Conservation (phyloP, 2,797 vertebrate genomes). For the Takifugu rubripes region DNA sequence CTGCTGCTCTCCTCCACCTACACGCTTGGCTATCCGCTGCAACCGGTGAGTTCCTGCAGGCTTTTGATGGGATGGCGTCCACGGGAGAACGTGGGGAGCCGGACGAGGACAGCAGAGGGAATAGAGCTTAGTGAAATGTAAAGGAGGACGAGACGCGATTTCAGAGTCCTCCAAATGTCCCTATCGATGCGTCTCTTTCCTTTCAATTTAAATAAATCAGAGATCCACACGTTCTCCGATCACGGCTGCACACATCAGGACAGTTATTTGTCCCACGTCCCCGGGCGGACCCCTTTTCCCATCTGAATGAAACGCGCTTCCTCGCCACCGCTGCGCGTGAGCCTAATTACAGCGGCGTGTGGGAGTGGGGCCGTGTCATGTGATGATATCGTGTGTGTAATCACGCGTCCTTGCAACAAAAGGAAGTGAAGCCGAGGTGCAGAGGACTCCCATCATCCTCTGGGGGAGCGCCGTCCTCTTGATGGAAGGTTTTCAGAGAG, state of each 20-base stretch:
- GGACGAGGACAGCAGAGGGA: neutral
- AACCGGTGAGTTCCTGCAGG: slow-evolving; percentile 48
- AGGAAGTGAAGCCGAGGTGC: neutral
- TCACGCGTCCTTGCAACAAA: slow-evolving; percentile 16
- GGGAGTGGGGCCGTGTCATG: slow-evolving; percentile 34
- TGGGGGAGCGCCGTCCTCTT: slow-evolving; percentile 1
- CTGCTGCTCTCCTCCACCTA: slow-evolving; percentile 63
- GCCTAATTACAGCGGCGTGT: slow-evolving; percentile 41
- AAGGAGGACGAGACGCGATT: no score
- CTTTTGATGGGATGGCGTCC: slow-evolving; percentile 26
- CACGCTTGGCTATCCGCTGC: slow-evolving; percentile 53
- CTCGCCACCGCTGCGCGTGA: slow-evolving; percentile 8
- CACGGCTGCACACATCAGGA: no score
- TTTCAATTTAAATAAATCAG: no score
- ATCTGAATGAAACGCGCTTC: slow-evolving; percentile 24
- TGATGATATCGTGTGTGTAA: slow-evolving; percentile 44
- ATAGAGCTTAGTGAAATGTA: neutral
- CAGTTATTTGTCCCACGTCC: no score
- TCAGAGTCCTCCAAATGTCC: no score
- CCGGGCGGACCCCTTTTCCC: neutral
- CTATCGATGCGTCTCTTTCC: no score
- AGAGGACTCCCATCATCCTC: slow-evolving; percentile 27
- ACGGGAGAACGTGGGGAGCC: slow-evolving; percentile 18
- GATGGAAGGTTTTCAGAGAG: slow-evolving; percentile 18
- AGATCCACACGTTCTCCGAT: no score